Evolutionary conservation across 1,140 invertebrate species (phyloP).

Genomic region (Mamestra configurata): DNA sequence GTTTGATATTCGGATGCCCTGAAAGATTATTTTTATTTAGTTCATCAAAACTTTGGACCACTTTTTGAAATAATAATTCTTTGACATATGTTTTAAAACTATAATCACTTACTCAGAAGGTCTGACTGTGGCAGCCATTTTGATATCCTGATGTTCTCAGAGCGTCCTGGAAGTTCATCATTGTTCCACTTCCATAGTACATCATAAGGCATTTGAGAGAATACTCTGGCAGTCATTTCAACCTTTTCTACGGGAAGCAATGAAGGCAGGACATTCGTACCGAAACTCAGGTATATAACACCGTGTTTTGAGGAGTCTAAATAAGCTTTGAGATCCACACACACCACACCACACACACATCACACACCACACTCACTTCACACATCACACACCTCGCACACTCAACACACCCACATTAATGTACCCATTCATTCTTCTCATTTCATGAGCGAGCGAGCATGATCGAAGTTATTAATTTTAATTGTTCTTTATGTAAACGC

Average conservation of each 20-base stretch:
- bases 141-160: constrained; percentile 81
- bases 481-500: no score
- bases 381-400: no score
- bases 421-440: no score
- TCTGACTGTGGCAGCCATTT: constrained; percentile 88
- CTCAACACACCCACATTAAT: no score
- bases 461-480: no score
- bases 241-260: constrained; percentile 75
- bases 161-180: constrained; percentile 68
- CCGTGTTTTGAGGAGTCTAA: constrained; percentile 87
- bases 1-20: constrained; percentile 67
- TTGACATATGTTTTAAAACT: no score
- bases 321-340: constrained; percentile 87
- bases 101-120: constrained; percentile 57
- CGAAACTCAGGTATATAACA: constrained; percentile 88
- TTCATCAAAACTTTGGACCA: no score
- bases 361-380: no score
- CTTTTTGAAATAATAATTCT: no score
- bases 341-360: no score
- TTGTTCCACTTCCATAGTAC: constrained; percentile 86
- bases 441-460: no score
- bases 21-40: constrained; percentile 21
- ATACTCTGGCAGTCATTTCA: constrained; percentile 10
- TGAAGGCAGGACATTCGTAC: constrained; percentile 86
- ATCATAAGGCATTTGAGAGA: constrained; percentile 62